Evolutionary conservation across 2,113 vertebrate genomes (phyloP).

Genomic region (Solea solea): DNA sequence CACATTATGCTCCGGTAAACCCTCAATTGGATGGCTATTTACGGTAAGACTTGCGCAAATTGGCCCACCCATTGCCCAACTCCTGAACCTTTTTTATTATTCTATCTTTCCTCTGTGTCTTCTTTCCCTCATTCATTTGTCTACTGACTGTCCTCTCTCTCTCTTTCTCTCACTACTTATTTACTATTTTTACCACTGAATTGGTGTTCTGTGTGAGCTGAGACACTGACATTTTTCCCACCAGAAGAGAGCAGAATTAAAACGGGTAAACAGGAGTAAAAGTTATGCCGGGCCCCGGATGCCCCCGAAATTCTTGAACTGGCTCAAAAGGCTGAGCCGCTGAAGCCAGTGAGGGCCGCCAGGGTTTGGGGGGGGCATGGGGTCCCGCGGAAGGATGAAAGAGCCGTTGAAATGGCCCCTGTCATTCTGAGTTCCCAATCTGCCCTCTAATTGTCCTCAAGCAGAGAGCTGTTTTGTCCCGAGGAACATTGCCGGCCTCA

Average conservation of each 20-base stretch:
- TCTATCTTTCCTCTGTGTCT: background rate
- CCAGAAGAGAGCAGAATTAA: conserved; percentile 49
- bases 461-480: conserved; percentile 80
- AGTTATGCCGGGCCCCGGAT: conserved; percentile 72
- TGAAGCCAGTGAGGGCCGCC: conserved; percentile 53
- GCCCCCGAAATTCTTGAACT: conserved; percentile 78
- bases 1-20: conserved; percentile 3
- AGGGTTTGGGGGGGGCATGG: conserved; percentile 51
- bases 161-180: conserved; percentile 26
- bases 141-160: conserved; percentile 20
- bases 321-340: conserved; percentile 72
- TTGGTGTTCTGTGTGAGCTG: conserved; percentile 35
- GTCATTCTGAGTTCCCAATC: conserved; percentile 80
- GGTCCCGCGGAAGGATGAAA: conserved; percentile 74
- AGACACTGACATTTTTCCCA: conserved; percentile 68
- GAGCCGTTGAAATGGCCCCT: conserved; percentile 71
- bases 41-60: conserved; percentile 11
- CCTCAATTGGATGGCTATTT: conserved; percentile 6
- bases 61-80: conserved; percentile 4
- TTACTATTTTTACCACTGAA: conserved; percentile 61
- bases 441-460: conserved; percentile 82
- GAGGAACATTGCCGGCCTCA: conserved; percentile 74
- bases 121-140: background rate
- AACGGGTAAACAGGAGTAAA: conserved; percentile 40
- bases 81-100: conserved; percentile 11